phyloP scores from a whole-genome alignment of 2,113 vertebrate genomes.

The Hemibagrus wyckioides region DNA sequence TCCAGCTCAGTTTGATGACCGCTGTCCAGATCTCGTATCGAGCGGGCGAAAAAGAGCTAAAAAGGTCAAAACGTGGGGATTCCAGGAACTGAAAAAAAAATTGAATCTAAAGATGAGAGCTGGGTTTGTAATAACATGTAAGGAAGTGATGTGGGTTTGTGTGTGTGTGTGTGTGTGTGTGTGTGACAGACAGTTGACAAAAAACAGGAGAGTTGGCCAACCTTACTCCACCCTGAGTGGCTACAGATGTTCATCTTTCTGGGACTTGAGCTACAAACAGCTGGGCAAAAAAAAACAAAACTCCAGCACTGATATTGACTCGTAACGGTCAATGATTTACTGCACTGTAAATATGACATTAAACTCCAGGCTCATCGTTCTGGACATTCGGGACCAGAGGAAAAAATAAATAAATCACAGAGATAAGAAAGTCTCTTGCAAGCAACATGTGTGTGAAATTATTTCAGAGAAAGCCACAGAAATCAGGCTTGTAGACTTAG shows the following conservation, averaged over 20 bases:
- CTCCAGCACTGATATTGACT: neutral
- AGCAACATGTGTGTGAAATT: neutral
- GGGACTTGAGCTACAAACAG: conserved; percentile 1
- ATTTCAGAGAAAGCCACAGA: neutral
- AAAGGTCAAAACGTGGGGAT: conserved; percentile 5
- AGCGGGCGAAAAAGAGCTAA: neutral
- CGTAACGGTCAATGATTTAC: neutral
- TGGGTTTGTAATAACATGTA: conserved; percentile 6
- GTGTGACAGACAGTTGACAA: neutral
- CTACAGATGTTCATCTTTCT: conserved; percentile 39
- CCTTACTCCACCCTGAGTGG: conserved; percentile 33
- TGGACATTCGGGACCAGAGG: neutral
- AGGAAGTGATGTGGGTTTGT: conserved; percentile 13
- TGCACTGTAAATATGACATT: neutral
- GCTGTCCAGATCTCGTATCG: neutral
- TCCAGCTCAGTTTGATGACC: conserved; percentile 10
- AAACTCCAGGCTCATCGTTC: neutral
- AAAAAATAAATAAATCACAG: no score
- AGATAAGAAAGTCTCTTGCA: neutral
- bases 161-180: neutral
- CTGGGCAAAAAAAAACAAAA: neutral
- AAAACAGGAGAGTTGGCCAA: conserved; percentile 18
- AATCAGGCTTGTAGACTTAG: neutral
- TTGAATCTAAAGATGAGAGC: neutral
- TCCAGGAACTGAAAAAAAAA: neutral